Evolutionary conservation across 1,140 invertebrate genomes (phyloP).

Genomic region (Lepidurus packardi): DNA sequence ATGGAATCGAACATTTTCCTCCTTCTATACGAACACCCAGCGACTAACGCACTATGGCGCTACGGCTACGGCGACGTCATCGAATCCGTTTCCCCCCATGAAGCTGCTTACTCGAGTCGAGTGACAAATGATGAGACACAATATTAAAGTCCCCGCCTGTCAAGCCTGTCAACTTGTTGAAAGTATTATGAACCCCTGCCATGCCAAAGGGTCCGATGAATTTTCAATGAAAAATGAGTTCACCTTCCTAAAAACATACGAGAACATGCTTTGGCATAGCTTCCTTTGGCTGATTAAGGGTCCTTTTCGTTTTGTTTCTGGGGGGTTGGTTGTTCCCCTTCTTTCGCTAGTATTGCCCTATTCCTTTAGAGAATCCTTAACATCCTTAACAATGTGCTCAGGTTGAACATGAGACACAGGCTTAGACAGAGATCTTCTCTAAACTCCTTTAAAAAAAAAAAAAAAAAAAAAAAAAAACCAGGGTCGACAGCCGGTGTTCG

Average conservation of each 20-base stretch:
- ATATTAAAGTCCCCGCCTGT: not conserved
- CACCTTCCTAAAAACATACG: not conserved
- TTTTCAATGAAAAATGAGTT: constrained; percentile 20
- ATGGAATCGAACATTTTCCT: too few relatives aligned
- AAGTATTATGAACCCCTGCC: not conserved
- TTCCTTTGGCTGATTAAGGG: not conserved
- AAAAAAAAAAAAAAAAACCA: not conserved
- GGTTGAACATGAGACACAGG: too few relatives aligned
- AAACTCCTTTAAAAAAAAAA: not conserved
- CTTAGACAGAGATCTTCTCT: not conserved
- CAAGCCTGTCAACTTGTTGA: not conserved
- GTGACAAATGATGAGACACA: not conserved
- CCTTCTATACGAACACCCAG: too few relatives aligned
- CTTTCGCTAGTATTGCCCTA: not conserved
- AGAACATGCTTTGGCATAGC: constrained; percentile 13
- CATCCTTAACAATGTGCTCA: too few relatives aligned
- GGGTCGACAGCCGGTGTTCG: constrained; percentile 9
- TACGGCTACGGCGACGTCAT: too few relatives aligned
- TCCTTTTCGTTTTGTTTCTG: not conserved
- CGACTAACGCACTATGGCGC: too few relatives aligned
- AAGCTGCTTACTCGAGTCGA: not conserved
- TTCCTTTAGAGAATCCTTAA: too few relatives aligned
- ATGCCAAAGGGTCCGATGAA: not conserved
- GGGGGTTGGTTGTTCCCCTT: not conserved
- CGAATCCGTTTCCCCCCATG: not conserved